Evolutionary conservation across 2,113 vertebrate genomes (phyloP).

Genomic region (Emydura subglobosa): DNA sequence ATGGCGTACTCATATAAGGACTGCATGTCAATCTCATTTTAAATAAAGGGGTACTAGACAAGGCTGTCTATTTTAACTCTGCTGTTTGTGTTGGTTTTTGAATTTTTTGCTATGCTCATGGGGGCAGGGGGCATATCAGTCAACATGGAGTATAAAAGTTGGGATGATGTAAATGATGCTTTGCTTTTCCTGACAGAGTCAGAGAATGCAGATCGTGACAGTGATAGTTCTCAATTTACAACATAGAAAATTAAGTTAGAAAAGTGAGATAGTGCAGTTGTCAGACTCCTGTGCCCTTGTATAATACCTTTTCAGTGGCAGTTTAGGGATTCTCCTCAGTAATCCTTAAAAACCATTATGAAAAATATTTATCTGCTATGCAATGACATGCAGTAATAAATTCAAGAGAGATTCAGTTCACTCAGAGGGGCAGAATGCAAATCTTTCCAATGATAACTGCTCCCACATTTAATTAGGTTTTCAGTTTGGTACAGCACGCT

Average conservation of each 20-base stretch:
- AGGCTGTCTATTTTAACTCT: neutral
- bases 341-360: neutral
- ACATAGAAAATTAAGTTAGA: neutral
- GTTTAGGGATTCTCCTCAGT: neutral
- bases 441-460: neutral
- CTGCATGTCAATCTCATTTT: conserved; percentile 42
- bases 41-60: conserved; percentile 38
- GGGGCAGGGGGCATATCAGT: conserved; percentile 9
- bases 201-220: neutral
- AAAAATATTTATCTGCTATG: neutral
- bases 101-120: conserved; percentile 16
- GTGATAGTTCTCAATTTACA: neutral
- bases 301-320: neutral
- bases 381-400: neutral
- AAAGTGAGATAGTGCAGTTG: neutral
- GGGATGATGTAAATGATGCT: neutral
- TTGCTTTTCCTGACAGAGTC: neutral
- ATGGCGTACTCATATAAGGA: conserved; percentile 11
- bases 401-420: neutral
- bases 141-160: neutral
- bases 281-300: neutral
- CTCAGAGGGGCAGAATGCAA: neutral
- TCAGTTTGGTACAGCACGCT: neutral
- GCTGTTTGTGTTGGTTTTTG: conserved; percentile 47
- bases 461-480: neutral